Evolutionary conservation across 1,140 invertebrate species (phyloP).

Genomic region (Drosophila melanogaster): Release_6_plus_ISO1_MT NT_037436.4:14611001-14611500

Average conservation of each 20-base stretch:
- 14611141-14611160: constrained; percentile 76
- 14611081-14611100: constrained; percentile 26
- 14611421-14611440: no score
- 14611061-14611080: constrained; percentile 14
- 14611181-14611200: constrained; percentile 52
- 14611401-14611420: no score
- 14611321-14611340: constrained; percentile 64
- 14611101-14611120: constrained; percentile 43
- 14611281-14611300: constrained; percentile 13
- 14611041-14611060: constrained; percentile 34
- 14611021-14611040: constrained; percentile 34
- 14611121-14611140: constrained; percentile 28
- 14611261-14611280: constrained; percentile 14
- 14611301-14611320: constrained; percentile 47
- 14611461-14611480: no score
- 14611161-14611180: constrained; percentile 72
- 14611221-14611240: constrained; percentile 19
- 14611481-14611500: no score
- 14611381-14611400: neutral
- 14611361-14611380: constrained; percentile 27
- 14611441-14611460: no score
- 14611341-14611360: constrained; percentile 48
- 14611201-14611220: constrained; percentile 19
- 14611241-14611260: constrained; percentile 56
- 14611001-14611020: constrained; percentile 81